Evolutionary conservation across 2,888 invertebrate species (phyloP).

Genomic region (Meliscaeva auricollis): DNA sequence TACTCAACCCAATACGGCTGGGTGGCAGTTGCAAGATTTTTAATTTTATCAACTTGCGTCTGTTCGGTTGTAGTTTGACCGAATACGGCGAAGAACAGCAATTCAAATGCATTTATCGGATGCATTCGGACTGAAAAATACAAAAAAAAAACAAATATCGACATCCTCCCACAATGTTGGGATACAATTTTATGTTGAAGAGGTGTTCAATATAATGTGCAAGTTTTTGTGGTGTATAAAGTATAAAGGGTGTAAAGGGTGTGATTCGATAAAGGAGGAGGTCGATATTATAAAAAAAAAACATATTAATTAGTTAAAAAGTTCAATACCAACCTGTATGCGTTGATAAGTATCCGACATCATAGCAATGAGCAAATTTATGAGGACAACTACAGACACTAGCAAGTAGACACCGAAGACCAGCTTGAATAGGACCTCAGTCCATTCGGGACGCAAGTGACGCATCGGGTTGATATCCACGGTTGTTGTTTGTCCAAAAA

Average conservation of each 20-base stretch:
- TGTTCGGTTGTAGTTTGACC: conserved; percentile 95
- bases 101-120: conserved; percentile 96
- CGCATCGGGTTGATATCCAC: conserved; percentile 92
- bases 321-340: conserved; percentile 93
- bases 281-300: conserved; percentile 61
- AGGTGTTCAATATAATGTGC: background rate
- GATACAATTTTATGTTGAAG: background rate
- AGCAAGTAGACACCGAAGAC: conserved; percentile 99
- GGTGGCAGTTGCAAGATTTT: conserved; percentile 84
- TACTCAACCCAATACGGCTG: conserved; percentile 94
- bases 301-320: conserved; percentile 78
- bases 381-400: conserved; percentile 98
- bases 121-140: conserved; percentile 91
- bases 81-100: conserved; percentile 99
- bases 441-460: conserved; percentile 91
- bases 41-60: conserved; percentile 88
- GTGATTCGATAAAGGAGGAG: conserved; percentile 40
- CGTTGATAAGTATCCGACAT: conserved; percentile 99
- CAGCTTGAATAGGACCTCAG: conserved; percentile 93
- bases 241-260: conserved; percentile 35
- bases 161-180: conserved; percentile 71
- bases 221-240: conserved; percentile 17
- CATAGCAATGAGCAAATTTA: conserved; percentile 99
- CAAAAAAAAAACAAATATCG: conserved; percentile 78
- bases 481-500: conserved; percentile 97